Percentiles rank a stretch among this genome's conserved stretches.
These are phyloP conservation scores for Drosophila chauvacae DNA, from an alignment of 1,140 invertebrate species.

Conservation along the genomic window DNA sequence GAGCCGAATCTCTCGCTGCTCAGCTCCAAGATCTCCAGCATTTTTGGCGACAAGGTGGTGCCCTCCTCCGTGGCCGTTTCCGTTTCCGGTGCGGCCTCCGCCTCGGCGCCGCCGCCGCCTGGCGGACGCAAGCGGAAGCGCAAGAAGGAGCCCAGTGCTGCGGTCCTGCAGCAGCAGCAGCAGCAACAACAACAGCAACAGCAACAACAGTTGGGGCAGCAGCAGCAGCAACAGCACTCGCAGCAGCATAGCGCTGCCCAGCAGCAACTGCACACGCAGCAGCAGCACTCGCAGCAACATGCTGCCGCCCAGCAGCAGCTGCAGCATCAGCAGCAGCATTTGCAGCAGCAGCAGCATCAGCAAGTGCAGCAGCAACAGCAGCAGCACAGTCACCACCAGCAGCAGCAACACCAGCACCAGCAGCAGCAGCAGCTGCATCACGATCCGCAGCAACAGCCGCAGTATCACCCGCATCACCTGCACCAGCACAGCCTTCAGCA, in stretches of 20 bases:
- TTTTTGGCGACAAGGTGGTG: constrained; percentile 76
- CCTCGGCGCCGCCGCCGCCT: background rate
- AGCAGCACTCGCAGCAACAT: constrained; percentile 41
- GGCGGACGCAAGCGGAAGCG: constrained; percentile 70
- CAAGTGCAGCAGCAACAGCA: constrained; percentile 34
- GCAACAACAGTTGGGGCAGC: constrained; percentile 19
- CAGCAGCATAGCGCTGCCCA: constrained; percentile 13
- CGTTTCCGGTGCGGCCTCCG: background rate
- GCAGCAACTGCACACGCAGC: constrained; percentile 25
- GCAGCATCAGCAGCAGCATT: constrained; percentile 21
- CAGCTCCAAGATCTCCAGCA: constrained; percentile 83
- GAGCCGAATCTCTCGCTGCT: constrained; percentile 82
- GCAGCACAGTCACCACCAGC: constrained; percentile 11
- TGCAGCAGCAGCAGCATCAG: constrained; percentile 38
- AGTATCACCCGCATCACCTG: constrained; percentile 57
- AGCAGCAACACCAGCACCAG: constrained; percentile 8
- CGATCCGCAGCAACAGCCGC: constrained; percentile 49
- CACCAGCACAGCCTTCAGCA: constrained; percentile 61
- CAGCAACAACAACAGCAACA: constrained; percentile 31
- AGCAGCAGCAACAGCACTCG: constrained; percentile 21
- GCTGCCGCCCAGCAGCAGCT: constrained; percentile 21
- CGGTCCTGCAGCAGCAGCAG: constrained; percentile 21
- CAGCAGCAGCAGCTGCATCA: constrained; percentile 54
- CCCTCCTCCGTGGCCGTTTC: background rate
- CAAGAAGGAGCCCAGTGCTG: constrained; percentile 60